Base-by-base conservation (phyloP, 2,797 vertebrate genomes). In the Varecia variegata region DNA sequence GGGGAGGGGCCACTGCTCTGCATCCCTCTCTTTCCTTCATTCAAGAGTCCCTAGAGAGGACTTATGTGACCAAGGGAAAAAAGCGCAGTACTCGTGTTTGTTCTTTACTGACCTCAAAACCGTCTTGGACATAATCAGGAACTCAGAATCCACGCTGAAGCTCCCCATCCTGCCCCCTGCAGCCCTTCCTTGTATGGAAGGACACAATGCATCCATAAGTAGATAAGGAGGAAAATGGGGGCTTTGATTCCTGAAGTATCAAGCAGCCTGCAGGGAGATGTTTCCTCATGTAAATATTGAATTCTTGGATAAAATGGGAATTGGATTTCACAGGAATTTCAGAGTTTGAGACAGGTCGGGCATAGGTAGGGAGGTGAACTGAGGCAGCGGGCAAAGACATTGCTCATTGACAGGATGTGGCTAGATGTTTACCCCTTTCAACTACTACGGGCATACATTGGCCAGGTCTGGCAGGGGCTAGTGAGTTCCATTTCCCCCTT, bases 341-440 rank as follows among this genome's bases (percentile, higher is more conserved):
- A 62, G 83, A 54, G 12, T 65, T 50, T 23, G 58, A 89, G 82
- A 90, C 84, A 82, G 90, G 60, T 47, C 77, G 56, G 50, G 27
- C 15, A 23, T 40, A 32, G 30, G n/a, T 7, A 58, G 38, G 56
- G 67, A 92, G 82, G 93, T 94, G 96, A 92, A 93, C 79, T 82
- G 94, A 96, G 89, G 94, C 83, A 96, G 47, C 71, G 38, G 47
- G 88, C 83, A 74, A 60, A 90, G 62, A 85, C 76, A 89, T 90
- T 12, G 32, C 65, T 45, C 88, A 38, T 27, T 18, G 25, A 54
- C 92, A 92, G 96, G 95, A 97, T 93, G 89, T 74, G 77, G 95
- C 83, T 68, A 90, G 25, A 60, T 96, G 70, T 98, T 97, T 97
- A 93, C 88, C 97, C 88, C 97, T 95, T 97, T 92, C 70, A 84